Evolutionary conservation across 2,797 vertebrate species (phyloP).

Genomic region (Neosilurus hyrtlii): DNA sequence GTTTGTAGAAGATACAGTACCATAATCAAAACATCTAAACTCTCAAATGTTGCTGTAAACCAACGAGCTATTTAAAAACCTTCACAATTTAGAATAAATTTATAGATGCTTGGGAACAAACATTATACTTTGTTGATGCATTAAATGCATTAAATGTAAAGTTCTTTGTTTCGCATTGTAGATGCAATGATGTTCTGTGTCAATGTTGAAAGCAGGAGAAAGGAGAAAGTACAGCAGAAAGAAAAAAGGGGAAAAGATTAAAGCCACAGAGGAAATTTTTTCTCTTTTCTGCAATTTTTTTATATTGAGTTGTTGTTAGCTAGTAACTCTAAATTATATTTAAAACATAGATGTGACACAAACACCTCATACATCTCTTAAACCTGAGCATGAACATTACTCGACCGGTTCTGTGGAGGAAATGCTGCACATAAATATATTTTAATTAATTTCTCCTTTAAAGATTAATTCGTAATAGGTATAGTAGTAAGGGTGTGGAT

Average conservation of each 20-base stretch:
- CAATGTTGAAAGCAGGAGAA: not conserved
- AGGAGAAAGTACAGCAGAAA: not conserved
- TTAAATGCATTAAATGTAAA: not conserved
- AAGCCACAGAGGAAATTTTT: not conserved
- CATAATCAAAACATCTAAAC: not conserved
- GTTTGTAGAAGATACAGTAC: not conserved
- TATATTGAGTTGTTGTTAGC: not conserved
- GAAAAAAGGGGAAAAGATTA: not conserved
- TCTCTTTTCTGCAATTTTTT: not conserved
- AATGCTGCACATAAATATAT: not conserved
- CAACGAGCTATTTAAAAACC: not conserved
- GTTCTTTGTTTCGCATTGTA: not conserved
- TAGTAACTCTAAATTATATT: not conserved
- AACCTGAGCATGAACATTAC: not conserved
- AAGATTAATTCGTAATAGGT: not conserved
- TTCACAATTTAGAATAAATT: not conserved
- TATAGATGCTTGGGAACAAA: not conserved
- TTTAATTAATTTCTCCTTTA: not conserved
- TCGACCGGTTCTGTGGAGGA: not conserved
- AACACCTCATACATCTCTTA: not conserved
- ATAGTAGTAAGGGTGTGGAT: not conserved
- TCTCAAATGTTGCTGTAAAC: not conserved
- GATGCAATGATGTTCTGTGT: not conserved
- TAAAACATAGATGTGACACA: not conserved
- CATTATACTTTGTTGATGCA: not conserved